Conservation (phyloP, 2,888 invertebrate species). For the Autographa pulchrina region DNA sequence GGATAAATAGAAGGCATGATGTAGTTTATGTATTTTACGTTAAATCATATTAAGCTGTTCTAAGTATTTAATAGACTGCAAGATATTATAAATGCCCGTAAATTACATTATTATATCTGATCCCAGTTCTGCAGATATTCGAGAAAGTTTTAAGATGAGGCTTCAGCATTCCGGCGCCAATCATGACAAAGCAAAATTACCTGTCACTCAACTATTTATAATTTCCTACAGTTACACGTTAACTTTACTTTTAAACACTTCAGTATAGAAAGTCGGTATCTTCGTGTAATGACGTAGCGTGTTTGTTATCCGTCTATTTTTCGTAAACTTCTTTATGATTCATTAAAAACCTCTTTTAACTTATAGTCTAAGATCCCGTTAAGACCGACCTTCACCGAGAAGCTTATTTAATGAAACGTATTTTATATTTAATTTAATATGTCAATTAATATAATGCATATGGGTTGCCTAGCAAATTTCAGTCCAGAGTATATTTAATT, state of each 20-base stretch:
- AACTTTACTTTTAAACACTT: slow-evolving; percentile 37
- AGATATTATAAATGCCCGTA: neutral
- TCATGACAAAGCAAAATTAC: slow-evolving; percentile 70
- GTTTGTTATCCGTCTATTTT: slow-evolving; percentile 9
- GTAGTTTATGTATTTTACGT: neutral
- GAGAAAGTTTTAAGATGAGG: slow-evolving; percentile 46
- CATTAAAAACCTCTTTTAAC: neutral
- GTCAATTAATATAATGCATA: too few relatives aligned
- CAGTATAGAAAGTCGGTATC: slow-evolving; percentile 37
- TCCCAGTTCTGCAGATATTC: slow-evolving; percentile 18
- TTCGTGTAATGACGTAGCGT: slow-evolving; percentile 26
- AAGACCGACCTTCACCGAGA: too few relatives aligned
- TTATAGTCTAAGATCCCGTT: too few relatives aligned
- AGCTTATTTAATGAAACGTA: too few relatives aligned
- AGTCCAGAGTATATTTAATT: too few relatives aligned
- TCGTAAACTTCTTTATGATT: neutral
- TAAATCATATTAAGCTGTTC: neutral
- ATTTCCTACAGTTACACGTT: slow-evolving; percentile 35
- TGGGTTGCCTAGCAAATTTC: too few relatives aligned
- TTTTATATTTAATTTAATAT: too few relatives aligned
- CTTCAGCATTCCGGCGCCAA: slow-evolving; percentile 51
- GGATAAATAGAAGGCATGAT: neutral
- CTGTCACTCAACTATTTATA: slow-evolving; percentile 48
- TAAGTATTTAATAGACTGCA: neutral
- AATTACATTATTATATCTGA: neutral